phyloP scores from a whole-genome alignment of 2,113 vertebrate genomes.

The Numida meleagris region DNA sequence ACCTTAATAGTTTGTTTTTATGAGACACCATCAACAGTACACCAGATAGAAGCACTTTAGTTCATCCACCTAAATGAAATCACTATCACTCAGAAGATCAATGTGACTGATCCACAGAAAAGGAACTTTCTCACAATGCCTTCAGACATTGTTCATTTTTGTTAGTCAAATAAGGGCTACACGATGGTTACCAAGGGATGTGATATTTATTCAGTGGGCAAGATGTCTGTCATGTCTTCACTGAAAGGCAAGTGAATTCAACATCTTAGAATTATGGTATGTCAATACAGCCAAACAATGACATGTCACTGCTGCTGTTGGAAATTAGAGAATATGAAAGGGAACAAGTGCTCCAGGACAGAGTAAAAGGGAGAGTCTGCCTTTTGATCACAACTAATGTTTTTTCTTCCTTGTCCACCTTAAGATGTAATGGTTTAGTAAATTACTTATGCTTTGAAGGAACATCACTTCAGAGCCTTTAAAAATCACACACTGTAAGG shows the following conservation, averaged over 20 bases:
- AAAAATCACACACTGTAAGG: not conserved
- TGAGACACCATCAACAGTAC: not conserved
- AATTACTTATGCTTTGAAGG: not conserved
- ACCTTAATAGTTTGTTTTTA: not conserved
- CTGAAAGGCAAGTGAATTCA: not conserved
- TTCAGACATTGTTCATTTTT: not conserved
- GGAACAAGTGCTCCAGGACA: not conserved
- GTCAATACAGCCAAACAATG: not conserved
- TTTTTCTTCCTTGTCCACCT: not conserved
- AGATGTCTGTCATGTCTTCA: not conserved
- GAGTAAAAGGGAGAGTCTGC: not conserved
- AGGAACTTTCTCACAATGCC: not conserved
- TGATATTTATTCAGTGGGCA: not conserved
- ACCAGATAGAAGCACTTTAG: not conserved
- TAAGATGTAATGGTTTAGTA: not conserved
- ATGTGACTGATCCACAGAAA: not conserved
- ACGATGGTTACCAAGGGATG: not conserved
- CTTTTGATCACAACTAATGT: not conserved
- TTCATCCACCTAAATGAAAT: not conserved
- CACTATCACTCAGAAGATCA: not conserved
- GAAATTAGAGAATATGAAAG: not conserved
- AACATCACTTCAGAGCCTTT: not conserved
- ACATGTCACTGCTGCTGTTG: not conserved
- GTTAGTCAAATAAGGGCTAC: not conserved
- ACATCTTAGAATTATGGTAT: not conserved